phyloP scores from a whole-genome alignment of 2,113 vertebrate genomes.

The Oryzias celebensis region DNA sequence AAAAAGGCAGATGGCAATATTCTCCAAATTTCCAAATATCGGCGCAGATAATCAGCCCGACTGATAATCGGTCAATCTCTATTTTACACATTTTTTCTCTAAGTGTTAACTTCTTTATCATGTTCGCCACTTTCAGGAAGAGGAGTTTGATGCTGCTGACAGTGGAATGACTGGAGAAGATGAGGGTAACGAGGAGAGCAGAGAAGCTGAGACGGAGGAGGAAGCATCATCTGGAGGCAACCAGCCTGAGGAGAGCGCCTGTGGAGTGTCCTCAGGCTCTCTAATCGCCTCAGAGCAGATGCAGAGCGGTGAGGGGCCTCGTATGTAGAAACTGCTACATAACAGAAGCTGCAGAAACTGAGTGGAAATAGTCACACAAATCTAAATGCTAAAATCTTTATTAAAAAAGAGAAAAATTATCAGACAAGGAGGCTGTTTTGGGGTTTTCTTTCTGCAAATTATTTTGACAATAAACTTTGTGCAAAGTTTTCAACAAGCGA shows the following conservation, averaged over 20 bases:
- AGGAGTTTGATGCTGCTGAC: constrained; percentile 83
- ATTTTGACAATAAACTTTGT: too few relatives aligned
- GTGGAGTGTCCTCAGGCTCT: constrained; percentile 80
- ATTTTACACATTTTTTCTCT: not conserved
- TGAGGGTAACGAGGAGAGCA: constrained; percentile 87
- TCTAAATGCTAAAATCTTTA: too few relatives aligned
- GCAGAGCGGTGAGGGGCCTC: constrained; percentile 78
- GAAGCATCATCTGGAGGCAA: constrained; percentile 83
- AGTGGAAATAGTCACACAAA: too few relatives aligned
- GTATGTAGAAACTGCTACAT: rapidly evolving
- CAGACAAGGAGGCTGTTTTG: too few relatives aligned
- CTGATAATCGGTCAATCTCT: too few relatives aligned
- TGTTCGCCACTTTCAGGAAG: constrained; percentile 76
- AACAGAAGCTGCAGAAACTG: too few relatives aligned
- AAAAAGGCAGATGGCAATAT: too few relatives aligned
- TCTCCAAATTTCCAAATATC: too few relatives aligned
- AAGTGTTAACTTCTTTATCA: not conserved
- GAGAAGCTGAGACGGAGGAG: constrained; percentile 84
- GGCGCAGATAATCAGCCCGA: too few relatives aligned
- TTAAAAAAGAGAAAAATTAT: too few relatives aligned
- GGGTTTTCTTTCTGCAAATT: too few relatives aligned
- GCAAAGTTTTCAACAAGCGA: too few relatives aligned
- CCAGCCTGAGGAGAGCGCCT: constrained; percentile 84
- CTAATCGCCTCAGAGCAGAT: constrained; percentile 78
- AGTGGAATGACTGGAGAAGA: constrained; percentile 84